Conservation (phyloP, 2,888 invertebrate genomes). For the Tethea ocularis region DNA sequence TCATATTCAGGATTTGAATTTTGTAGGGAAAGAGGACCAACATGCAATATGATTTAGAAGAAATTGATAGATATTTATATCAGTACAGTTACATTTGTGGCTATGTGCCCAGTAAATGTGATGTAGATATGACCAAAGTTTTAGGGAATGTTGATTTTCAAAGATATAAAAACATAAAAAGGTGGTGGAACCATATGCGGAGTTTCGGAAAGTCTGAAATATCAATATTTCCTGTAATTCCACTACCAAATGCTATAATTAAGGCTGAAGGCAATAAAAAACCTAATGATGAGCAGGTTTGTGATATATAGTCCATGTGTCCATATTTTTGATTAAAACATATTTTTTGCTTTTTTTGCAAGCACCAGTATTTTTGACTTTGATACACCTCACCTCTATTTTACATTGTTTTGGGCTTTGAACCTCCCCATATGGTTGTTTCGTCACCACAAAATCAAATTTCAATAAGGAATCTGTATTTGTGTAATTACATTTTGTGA, state of each 20-base stretch:
- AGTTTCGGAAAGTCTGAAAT: slow-evolving; percentile 82
- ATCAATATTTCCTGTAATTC: slow-evolving; percentile 61
- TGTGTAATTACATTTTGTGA: neutral
- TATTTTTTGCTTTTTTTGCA: slow-evolving; percentile 19
- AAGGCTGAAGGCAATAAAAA: slow-evolving; percentile 47
- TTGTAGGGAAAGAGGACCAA: slow-evolving; percentile 60
- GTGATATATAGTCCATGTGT: slow-evolving; percentile 41
- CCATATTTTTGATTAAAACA: slow-evolving; percentile 22
- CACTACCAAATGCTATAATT: slow-evolving; percentile 46
- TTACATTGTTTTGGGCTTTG: slow-evolving; percentile 26
- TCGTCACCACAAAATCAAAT: slow-evolving; percentile 53
- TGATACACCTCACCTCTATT: slow-evolving; percentile 20
- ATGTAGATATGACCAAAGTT: slow-evolving; percentile 66
- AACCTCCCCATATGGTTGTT: slow-evolving; percentile 70
- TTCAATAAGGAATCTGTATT: neutral
- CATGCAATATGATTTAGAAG: slow-evolving; percentile 52
- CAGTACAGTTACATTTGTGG: slow-evolving; percentile 83
- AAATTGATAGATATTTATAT: slow-evolving; percentile 74
- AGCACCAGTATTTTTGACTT: neutral
- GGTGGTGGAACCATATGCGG: slow-evolving; percentile 86
- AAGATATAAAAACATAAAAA: slow-evolving; percentile 75
- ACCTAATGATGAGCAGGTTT: slow-evolving; percentile 62
- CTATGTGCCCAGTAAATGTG: slow-evolving; percentile 80
- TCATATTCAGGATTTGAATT: slow-evolving; percentile 33
- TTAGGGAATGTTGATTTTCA: slow-evolving; percentile 59